Base-by-base conservation (phyloP, 2,797 vertebrate genomes). In the Sebastes trivittatus region DNA sequence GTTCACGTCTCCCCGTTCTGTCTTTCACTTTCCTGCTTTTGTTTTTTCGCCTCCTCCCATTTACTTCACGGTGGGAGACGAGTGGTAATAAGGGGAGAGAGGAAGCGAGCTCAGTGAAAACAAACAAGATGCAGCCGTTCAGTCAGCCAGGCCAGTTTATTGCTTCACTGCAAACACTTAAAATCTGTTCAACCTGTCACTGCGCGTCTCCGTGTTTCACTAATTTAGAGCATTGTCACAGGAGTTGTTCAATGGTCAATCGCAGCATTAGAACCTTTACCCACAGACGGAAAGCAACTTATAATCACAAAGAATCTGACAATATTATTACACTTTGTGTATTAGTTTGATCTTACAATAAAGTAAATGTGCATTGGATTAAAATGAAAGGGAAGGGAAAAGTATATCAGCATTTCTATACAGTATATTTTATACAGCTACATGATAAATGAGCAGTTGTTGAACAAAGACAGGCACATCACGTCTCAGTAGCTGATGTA, bases 161-260 rank as follows among this genome's bases (percentile, higher is more conserved):
- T 81, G 72, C 76, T 77, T 81, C 66, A 38, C 70, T 71, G 59
- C 52, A 83, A 85, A 79, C 78, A 80, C 82, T 71, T 70, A 11
- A 77, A 78, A 65, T 59, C 46, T 61, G 16, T 72, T 81, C n/a
- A 61, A 18, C 63, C 72, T 83, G 79, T 85, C 85, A 62, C 30
- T 13, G 49, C 9, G 49, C 20, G 4, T 55, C 62, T 67, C 74
- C 70, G 46, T 69, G 11, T 73, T 60, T 64, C 52, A 65, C 69
- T 80, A 71, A 83, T 75, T 36, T 22, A 11, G 22, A 36, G 8
- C 16, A 56, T 61, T 72, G 56, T 38, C 27, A 18, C 59, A 38
- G 16, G 22, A 8, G 30, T 58, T 67, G n/a, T 36, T 68, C 10
- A 66, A 67, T 2, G 11, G 22, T 74, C 67, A 72, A 18, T 78